A percentile compares a stretch with the other conserved stretches of the same genome.
Evolutionary conservation across 2,113 vertebrate genomes (phyloP).

Genomic region (Silurus asotus): DNA sequence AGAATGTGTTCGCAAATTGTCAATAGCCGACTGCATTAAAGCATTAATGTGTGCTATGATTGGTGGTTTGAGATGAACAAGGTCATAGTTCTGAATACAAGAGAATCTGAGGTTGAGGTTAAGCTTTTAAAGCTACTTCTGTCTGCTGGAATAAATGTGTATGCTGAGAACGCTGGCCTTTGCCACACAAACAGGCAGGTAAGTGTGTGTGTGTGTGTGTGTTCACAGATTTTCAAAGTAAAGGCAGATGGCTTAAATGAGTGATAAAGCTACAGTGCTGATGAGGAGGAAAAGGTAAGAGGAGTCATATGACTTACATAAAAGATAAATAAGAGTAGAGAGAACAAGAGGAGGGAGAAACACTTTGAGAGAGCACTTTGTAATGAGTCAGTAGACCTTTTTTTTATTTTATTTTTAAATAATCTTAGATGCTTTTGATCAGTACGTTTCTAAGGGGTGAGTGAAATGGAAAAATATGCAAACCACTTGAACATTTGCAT

Average conservation of each 20-base stretch:
- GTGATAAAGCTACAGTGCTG: conserved; percentile 1
- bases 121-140: neutral
- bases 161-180: neutral
- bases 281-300: conserved; percentile 2
- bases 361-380: neutral
- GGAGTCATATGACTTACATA: conserved; percentile 8
- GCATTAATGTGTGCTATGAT: conserved; percentile 16
- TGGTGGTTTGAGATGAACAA: neutral
- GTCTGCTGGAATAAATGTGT: neutral
- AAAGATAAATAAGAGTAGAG: neutral
- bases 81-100: conserved; percentile 18
- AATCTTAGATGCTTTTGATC: neutral
- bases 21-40: neutral
- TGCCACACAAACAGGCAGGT: neutral
- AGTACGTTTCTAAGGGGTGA: neutral
- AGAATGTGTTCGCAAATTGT: neutral
- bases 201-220: neutral
- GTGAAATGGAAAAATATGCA: neutral
- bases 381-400: neutral
- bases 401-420: neutral
- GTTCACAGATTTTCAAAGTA: conserved; percentile 23
- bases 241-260: conserved; percentile 19
- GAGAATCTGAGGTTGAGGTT: neutral
- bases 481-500: neutral
- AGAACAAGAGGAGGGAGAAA: neutral